These are phyloP conservation scores for Nothura maculosa DNA, from an alignment of 2,797 vertebrate genomes.

Conservation along the genomic window DNA sequence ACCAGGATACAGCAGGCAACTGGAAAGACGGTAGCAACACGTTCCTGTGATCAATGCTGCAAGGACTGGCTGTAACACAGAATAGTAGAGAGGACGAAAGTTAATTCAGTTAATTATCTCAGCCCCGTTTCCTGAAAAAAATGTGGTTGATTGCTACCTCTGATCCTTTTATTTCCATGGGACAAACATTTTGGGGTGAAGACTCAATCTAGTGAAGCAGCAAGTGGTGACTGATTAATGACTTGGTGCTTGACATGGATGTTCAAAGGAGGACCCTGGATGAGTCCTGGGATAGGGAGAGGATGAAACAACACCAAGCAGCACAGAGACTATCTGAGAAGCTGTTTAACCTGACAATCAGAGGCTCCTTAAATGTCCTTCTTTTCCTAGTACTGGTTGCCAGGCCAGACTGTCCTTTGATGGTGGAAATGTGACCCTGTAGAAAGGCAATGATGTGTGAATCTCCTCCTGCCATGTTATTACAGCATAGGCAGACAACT, in stretches of 20 bases:
- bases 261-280: background rate
- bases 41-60: background rate
- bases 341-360: background rate
- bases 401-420: background rate
- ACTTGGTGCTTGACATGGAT: background rate
- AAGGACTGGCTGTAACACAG: background rate
- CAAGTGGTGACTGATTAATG: background rate
- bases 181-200: background rate
- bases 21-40: background rate
- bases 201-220: background rate
- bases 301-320: background rate
- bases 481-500: rapidly evolving
- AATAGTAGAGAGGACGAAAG: background rate
- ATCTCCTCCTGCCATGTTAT: slow-evolving; percentile 31
- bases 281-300: background rate
- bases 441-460: background rate
- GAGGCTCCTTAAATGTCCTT: background rate
- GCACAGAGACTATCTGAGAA: rapidly evolving
- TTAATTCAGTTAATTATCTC: background rate
- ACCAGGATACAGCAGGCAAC: slow-evolving; percentile 35
- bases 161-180: background rate
- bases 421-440: background rate
- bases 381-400: background rate
- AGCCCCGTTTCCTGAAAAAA: background rate
- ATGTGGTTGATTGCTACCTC: background rate